Base-by-base conservation (phyloP, 2,797 vertebrate species). In the Miichthys miiuy region DNA sequence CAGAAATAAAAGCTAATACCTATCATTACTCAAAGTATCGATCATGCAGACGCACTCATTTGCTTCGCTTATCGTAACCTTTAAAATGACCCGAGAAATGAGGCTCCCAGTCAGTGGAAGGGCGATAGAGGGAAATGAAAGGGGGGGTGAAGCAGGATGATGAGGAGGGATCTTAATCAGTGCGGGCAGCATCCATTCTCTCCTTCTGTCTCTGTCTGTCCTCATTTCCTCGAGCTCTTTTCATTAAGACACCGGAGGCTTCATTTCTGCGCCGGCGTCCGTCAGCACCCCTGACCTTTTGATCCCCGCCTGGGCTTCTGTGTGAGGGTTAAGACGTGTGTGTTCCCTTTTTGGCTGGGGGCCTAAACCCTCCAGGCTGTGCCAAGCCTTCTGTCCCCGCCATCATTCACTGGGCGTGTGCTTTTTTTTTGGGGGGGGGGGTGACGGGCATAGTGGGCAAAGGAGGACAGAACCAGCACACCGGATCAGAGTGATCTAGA, bases 121-220 rank as follows among this genome's bases (percentile, higher is more conserved):
- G 50, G 64, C 5, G 47, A 78, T 42, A 23, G 78, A 73, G 48
- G 74, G 60, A 77, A 63, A 69, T 72, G 27, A 60, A 18, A 17
- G 27, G 60, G 38, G 46, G 42, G 27, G 30, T 41, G 2, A 72
- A 68, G 62, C 1, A 12, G 42, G 80, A 78, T 80, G 82, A 85
- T 75, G 81, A 83, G 70, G 75, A 72, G 67, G 71, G 80, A 74
- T 86, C 75, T 51, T 88, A 84, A 92, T 91, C 83, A 57, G 73
- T 30, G n/a, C 20, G 2, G 80, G 76, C 88, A 86, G 79, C 76
- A 46, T 79, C 75, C 52, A 56, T 81, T 81, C 78, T 79, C 75
- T 77, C 88, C 85, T 54, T 87, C 87, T 86, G 86, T 89, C 79
- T 81, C 85, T 64, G 68, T 90, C 80, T 82, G 84, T 86, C 76